These are phyloP conservation scores for Microplitis mediator DNA, from an alignment of 1,140 invertebrate genomes.

Conservation along the genomic window DNA sequence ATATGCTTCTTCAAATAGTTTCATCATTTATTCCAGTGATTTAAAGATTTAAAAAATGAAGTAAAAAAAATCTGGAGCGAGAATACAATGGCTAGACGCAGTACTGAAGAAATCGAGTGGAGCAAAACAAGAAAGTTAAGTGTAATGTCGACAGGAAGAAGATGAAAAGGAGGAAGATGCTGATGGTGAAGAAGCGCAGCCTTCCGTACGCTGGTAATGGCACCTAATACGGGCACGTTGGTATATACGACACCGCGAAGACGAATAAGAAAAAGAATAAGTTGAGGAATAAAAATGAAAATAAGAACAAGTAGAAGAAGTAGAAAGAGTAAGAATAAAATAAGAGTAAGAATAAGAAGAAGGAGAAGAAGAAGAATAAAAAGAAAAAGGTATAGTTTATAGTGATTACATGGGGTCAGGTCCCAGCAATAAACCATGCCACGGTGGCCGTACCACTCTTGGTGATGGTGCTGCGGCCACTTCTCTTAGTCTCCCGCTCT, in stretches of 20 bases:
- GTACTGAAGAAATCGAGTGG: neutral
- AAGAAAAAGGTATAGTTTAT: slow-evolving; percentile 60
- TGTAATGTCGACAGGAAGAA: neutral
- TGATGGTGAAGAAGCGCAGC: slow-evolving; percentile 35
- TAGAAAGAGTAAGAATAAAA: slow-evolving; percentile 24
- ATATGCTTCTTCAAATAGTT: neutral
- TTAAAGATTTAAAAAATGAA: no score
- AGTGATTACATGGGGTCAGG: slow-evolving; percentile 63
- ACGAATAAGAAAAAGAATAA: slow-evolving; percentile 4
- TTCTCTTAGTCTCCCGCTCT: slow-evolving; percentile 22
- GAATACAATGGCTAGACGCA: no score
- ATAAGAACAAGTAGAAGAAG: no score
- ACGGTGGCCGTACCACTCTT: slow-evolving; percentile 45
- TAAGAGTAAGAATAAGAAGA: no score
- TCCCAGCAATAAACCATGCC: slow-evolving; percentile 59
- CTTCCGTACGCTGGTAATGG: slow-evolving; percentile 50
- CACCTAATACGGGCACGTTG: slow-evolving; percentile 56
- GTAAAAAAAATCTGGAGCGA: no score
- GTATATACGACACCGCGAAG: slow-evolving; percentile 28
- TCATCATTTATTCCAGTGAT: neutral
- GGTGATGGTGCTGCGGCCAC: slow-evolving; percentile 34
- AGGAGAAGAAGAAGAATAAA: no score
- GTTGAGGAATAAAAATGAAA: neutral
- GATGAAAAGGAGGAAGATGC: slow-evolving; percentile 23
- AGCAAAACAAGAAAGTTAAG: neutral